Base-by-base conservation (phyloP, 1,140 invertebrate genomes). In the Macrobrachium nipponense region DNA sequence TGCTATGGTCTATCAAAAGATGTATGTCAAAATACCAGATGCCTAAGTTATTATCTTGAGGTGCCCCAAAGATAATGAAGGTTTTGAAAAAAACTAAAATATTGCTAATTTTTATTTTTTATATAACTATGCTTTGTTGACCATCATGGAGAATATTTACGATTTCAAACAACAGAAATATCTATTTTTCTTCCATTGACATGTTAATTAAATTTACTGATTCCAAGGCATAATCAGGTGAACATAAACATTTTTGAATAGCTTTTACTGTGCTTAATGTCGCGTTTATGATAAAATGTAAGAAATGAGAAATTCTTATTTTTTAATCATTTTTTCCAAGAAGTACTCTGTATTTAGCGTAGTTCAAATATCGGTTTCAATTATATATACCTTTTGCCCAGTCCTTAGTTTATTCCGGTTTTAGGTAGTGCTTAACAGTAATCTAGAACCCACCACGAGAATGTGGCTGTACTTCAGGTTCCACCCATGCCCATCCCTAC, bases 401-500 rank as follows among this genome's bases (percentile, higher is more conserved):
- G 68, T 8, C 8, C 68, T 72, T 72, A 72, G 68, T 72, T 72
- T 72, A 72, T 72, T 72, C 20, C 8, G 68, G n/a, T 12, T 72
- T 3, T 15, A 72, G 27, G 27, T 36, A 72, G 2, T 72, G 20
- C 20, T 72, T 72, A 51, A 51, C 73, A 76, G 73, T 76, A 51
- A 76, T 51, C 73, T 36, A 76, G 73, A 76, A 44, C 73, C 44
- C 73, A 76, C 73, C 36, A 76, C 14, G 73, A 76, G 73, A 36
- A 76, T 44, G 36, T 44, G 73, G 73, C 73, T 76, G 73, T 44
- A 76, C 44, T 36, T 76, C 17, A 36, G 27, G 73, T 76, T 76
- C 73, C 73, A 76, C 73, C 73, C 73, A 76, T 4, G 73, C 73
- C 73, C 73, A 76, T 14, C 73, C 73, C 8, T 43, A 76, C 73